Evolutionary conservation across 2,113 vertebrate species (phyloP), one percentile per base, ranked within the genome.

Genomic region (Apeltes quadracus): DNA sequence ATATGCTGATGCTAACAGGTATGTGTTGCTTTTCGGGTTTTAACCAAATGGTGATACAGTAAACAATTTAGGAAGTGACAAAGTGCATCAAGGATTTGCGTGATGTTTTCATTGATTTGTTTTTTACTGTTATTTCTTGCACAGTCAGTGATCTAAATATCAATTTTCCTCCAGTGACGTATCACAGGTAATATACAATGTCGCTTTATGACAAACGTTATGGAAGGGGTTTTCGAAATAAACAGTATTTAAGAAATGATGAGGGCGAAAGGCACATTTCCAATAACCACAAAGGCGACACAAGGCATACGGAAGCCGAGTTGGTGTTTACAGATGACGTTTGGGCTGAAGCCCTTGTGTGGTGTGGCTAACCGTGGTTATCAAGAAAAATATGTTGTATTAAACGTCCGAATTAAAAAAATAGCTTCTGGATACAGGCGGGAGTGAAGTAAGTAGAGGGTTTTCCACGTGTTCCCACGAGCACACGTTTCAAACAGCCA

Each of bases 321-420:
- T 67, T 61, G 74, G 58, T 90, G 85, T 89, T 91, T 90, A 86
- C 88, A 70, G 86, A 89, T 92, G 90, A 91, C 89, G 90, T 90
- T 53, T 73, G 16, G 0, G 38, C 63, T 70, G 48, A 43, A 76
- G 55, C 75, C 4, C 51, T 58, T 23, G 36, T 56, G 58, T 6
- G 75, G 70, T 83, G 61, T 76, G 73, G 90, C 84, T 90, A 87
- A 78, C 73, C 16, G 15, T 10, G 68, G 61, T 55, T 67, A 69
- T 73, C 70, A 41, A 41, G 41, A 83, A 73, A 72, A 79, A 59
- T 9, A 41, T 54, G 68, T 72, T 44, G 13, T 46, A 75, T 41
- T 80, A 66, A 75, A 61, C 59, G 14, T 10, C 7, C 3, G 32
- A 50, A 50, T 61, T 64, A 0, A 65, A 78, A 5, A 61, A 43